Evolutionary conservation across 2,797 vertebrate genomes (phyloP).

Genomic region (Acropternis orthonyx): DNA sequence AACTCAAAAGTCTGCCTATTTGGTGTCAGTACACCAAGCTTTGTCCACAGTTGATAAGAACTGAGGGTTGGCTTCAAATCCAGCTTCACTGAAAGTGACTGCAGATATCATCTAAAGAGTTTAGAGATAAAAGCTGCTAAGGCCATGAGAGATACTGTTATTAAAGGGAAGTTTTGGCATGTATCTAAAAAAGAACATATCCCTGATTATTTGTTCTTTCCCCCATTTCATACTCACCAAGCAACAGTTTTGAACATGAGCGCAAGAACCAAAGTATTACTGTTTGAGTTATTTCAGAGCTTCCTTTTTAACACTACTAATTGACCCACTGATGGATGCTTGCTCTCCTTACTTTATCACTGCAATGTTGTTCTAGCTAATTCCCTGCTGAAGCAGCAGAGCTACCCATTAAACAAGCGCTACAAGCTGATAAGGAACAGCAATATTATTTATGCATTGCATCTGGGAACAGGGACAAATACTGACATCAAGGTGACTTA

Average conservation of each 20-base stretch:
- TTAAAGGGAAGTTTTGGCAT: not conserved
- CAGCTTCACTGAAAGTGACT: not conserved
- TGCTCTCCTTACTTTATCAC: conserved; percentile 36
- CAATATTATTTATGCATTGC: conserved; percentile 37
- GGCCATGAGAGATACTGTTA: not conserved
- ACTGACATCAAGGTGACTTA: conserved; percentile 57
- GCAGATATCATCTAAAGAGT: conserved; percentile 20
- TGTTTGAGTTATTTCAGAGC: conserved; percentile 1
- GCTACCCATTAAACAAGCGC: conserved; percentile 33
- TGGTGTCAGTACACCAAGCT: accelerated
- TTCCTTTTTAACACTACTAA: conserved; percentile 35
- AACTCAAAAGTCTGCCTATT: not conserved
- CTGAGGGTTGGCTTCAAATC: not conserved
- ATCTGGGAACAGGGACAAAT: conserved; percentile 38
- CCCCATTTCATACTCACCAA: not conserved
- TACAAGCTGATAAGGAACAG: not conserved
- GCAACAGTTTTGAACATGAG: not conserved
- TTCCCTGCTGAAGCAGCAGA: conserved; percentile 62
- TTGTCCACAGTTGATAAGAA: not conserved
- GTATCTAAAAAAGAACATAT: not conserved
- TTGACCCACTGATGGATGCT: conserved; percentile 41
- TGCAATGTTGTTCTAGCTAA: conserved; percentile 38
- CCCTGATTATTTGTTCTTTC: not conserved
- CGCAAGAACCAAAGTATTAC: not conserved
- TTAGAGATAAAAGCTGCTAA: not conserved